phyloP scores from a whole-genome alignment of 2,888 invertebrate genomes.

The Caenorhabditis angaria region DNA sequence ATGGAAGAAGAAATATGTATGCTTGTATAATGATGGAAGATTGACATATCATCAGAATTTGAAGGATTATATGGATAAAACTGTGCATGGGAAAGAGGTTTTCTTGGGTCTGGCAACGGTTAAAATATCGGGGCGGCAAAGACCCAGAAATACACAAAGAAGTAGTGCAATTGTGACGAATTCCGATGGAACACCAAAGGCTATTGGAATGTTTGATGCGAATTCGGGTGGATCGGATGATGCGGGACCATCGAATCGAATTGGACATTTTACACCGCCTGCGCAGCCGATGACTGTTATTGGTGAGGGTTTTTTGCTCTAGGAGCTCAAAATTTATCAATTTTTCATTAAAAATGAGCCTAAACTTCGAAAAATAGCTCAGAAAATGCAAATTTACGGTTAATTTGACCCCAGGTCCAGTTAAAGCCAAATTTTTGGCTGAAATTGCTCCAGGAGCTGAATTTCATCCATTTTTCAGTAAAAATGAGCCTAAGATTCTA shows the following conservation, averaged over 20 bases:
- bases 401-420: no score
- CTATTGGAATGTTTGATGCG: conserved; percentile 10
- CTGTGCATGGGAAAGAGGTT: conserved; percentile 50
- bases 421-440: no score
- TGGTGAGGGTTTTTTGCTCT: no score
- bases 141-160: conserved; percentile 80
- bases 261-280: conserved; percentile 38
- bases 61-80: conserved; percentile 76
- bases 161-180: conserved; percentile 11
- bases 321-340: no score
- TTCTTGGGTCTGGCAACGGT: conserved; percentile 94
- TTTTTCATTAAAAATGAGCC: no score
- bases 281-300: conserved; percentile 54
- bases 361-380: no score
- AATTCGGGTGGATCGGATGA: conserved; percentile 47
- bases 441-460: no score
- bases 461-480: no score
- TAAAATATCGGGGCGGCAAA: conserved; percentile 92
- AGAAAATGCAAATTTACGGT: no score
- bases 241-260: conserved; percentile 40
- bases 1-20: conserved; percentile 99
- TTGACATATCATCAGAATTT: conserved; percentile 95
- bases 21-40: conserved; percentile 90
- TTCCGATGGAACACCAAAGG: conserved; percentile 32
- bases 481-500: no score